Conservation (phyloP, 2,113 vertebrate genomes). For the Entelurus aequoreus region DNA sequence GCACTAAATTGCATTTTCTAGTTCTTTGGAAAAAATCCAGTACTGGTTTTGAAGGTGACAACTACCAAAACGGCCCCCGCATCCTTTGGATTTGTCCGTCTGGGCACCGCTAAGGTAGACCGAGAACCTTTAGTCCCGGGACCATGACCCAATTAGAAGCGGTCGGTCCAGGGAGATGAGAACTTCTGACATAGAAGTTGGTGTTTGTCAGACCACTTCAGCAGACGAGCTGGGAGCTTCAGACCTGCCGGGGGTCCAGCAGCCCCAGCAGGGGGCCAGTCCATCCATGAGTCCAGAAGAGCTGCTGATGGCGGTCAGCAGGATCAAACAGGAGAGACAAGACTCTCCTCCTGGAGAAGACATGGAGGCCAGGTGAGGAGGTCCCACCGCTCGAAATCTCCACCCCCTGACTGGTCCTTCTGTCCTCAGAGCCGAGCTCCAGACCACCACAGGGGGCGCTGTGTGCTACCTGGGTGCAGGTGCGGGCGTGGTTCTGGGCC, state of each 20-base stretch:
- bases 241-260: conserved; percentile 71
- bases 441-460: conserved; percentile 73
- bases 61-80: too few species aligned
- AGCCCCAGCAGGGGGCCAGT: conserved; percentile 75
- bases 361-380: conserved; percentile 43
- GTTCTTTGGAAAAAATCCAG: too few species aligned
- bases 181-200: neutral
- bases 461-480: conserved; percentile 62
- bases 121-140: neutral
- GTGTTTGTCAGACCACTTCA: conserved; percentile 74
- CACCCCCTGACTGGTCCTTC: conserved; percentile 67
- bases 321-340: conserved; percentile 88
- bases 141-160: neutral
- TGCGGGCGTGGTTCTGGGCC: conserved; percentile 70
- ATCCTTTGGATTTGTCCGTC: too few species aligned
- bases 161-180: too few species aligned
- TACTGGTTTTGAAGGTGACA: too few species aligned
- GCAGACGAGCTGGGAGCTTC: conserved; percentile 83
- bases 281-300: conserved; percentile 60
- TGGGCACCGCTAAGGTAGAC: too few species aligned
- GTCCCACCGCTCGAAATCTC: conserved; percentile 66
- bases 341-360: conserved; percentile 75
- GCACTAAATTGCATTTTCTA: too few species aligned
- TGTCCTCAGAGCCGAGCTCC: conserved; percentile 56
- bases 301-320: conserved; percentile 77